phyloP scores from a whole-genome alignment of 1,140 invertebrate species.

The Pinna nobilis region DNA sequence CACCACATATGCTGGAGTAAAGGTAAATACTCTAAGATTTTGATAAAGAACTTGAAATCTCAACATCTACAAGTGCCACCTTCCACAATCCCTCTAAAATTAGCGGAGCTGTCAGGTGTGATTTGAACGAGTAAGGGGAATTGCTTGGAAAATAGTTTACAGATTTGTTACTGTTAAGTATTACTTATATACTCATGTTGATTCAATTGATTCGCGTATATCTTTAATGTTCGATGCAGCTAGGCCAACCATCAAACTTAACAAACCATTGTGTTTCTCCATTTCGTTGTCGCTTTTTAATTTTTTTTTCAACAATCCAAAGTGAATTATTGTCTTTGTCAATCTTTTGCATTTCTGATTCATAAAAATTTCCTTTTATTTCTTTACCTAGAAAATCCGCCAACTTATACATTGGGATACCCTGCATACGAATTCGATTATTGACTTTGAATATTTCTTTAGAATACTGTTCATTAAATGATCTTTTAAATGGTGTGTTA shows the following conservation, averaged over 20 bases:
- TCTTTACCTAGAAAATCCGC: slow-evolving; percentile 11
- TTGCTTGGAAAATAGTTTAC: slow-evolving; percentile 27
- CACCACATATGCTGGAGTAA: slow-evolving; percentile 11
- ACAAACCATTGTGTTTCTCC: slow-evolving; percentile 6
- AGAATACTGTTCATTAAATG: slow-evolving; percentile 1
- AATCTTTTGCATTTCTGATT: slow-evolving; percentile 36
- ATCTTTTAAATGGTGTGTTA: not conserved
- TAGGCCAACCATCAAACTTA: slow-evolving; percentile 15
- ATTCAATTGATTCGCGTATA: not conserved
- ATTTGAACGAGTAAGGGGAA: slow-evolving; percentile 27
- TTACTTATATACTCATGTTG: too few relatives aligned
- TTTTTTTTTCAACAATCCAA: slow-evolving; percentile 27
- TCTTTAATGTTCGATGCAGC: slow-evolving; percentile 22
- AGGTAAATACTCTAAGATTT: not conserved
- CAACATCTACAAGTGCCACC: not conserved
- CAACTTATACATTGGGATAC: slow-evolving; percentile 30
- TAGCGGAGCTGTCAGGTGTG: slow-evolving; percentile 15
- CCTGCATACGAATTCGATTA: too few relatives aligned
- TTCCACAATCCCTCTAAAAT: slow-evolving; percentile 32
- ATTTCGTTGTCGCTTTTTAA: not conserved
- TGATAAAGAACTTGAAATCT: not conserved
- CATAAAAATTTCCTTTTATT: slow-evolving; percentile 32
- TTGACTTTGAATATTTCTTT: slow-evolving; percentile 15
- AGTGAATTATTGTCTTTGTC: slow-evolving; percentile 25
- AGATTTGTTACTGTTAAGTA: slow-evolving; percentile 19